phyloP scores from a whole-genome alignment of 1,140 invertebrate genomes.

The Sweltsa coloradensis region DNA sequence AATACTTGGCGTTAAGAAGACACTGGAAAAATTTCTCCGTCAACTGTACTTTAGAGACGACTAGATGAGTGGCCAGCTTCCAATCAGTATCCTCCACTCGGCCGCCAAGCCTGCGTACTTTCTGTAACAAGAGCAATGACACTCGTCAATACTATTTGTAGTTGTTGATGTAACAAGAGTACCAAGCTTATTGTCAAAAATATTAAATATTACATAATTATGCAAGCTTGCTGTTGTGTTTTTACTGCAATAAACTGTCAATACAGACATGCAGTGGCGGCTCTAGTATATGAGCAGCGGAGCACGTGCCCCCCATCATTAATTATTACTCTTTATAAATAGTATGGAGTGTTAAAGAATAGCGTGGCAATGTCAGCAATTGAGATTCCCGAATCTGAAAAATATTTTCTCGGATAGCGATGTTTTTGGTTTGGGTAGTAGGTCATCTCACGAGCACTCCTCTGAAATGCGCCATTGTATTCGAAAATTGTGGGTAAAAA shows the following conservation, averaged over 20 bases:
- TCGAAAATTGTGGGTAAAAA: too few species aligned
- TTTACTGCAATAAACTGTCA: not conserved
- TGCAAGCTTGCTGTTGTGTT: not conserved
- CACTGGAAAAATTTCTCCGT: slow-evolving; percentile 79
- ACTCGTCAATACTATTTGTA: not conserved
- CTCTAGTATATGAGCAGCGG: not conserved
- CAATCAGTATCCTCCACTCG: slow-evolving; percentile 49
- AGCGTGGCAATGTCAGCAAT: too few species aligned
- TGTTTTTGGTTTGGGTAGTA: too few species aligned
- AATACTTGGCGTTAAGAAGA: slow-evolving; percentile 58
- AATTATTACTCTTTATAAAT: too few species aligned
- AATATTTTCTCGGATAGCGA: too few species aligned
- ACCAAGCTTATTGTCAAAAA: not conserved
- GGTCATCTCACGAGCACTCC: too few species aligned
- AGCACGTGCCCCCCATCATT: not conserved
- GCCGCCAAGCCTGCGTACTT: slow-evolving; percentile 62
- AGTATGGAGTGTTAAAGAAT: too few species aligned
- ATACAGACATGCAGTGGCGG: not conserved
- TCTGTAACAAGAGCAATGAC: slow-evolving; percentile 33
- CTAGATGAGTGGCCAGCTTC: slow-evolving; percentile 72
- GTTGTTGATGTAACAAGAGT: not conserved
- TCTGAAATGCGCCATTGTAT: too few species aligned
- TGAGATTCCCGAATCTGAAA: too few species aligned
- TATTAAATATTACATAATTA: not conserved
- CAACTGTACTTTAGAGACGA: slow-evolving; percentile 59